A percentile compares a stretch with the other conserved stretches of the same genome.
phyloP scores from a whole-genome alignment of 2,797 vertebrate species.

The Xenops minutus region DNA sequence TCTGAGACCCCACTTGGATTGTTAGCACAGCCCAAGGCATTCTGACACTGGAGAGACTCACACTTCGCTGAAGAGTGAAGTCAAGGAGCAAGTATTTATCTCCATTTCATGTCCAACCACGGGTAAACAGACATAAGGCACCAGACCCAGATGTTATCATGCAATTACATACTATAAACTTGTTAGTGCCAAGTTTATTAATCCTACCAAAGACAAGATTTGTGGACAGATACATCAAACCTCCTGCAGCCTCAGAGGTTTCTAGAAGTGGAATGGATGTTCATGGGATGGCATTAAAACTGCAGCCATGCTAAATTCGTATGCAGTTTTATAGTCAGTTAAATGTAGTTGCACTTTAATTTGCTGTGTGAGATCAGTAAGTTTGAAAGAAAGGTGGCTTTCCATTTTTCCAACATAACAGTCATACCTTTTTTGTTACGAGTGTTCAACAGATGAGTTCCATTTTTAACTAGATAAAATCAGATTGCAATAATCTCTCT shows the following conservation, averaged over 20 bases:
- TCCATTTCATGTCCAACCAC: neutral
- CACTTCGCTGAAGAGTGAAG: neutral
- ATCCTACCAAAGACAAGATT: neutral
- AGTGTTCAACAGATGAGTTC: constrained; percentile 31
- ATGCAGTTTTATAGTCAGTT: constrained; percentile 41
- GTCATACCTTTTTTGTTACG: constrained; percentile 43
- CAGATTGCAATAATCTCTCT: constrained; percentile 8
- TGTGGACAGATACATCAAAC: neutral
- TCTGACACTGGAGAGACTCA: neutral
- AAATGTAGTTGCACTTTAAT: constrained; percentile 45
- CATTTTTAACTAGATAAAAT: constrained; percentile 41
- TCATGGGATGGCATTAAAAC: constrained; percentile 23
- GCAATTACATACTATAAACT: neutral
- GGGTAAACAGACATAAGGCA: neutral
- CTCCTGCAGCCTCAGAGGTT: neutral
- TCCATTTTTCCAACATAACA: constrained; percentile 39
- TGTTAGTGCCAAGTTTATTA: constrained; percentile 6
- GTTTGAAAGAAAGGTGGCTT: constrained; percentile 43
- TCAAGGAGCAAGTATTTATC: neutral
- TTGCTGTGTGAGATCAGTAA: constrained; percentile 20
- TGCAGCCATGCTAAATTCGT: neutral
- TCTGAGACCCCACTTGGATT: neutral
- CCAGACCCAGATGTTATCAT: neutral
- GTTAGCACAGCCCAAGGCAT: neutral
- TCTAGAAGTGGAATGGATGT: neutral